Evolutionary conservation across 2,113 vertebrate genomes (phyloP), one percentile per base, ranked within the genome.

Genomic region (Cynoglossus semilaevis): DNA sequence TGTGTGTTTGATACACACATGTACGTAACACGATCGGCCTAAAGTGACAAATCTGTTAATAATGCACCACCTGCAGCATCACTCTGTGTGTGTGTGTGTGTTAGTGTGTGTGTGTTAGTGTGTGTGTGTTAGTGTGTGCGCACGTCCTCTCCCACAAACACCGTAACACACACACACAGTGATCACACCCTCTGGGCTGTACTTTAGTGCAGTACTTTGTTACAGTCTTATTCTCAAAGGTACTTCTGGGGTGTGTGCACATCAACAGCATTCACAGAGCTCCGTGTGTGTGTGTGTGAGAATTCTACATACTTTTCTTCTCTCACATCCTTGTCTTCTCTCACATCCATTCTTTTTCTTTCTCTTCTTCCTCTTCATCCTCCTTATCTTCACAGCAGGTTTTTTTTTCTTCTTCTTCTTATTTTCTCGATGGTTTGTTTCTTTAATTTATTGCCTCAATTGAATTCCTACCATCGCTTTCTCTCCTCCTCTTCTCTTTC

Each of bases 41-140:
- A 71, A 77, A 74, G 78, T 86, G 84, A 89, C 82, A 77, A 83
- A 87, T 85, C 69, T 87, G 75, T 86, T 79, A 88, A 87, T 89
- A 87, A 85, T 83, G 78, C 70, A 79, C 44, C 79, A 81, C 79
- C 87, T 83, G 85, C 64, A 82, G 75, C 74, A 54, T 9, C 1
- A 40, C 61, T 11, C 69, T 35, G 22, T 29, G 22, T 29, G 22
- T 29, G 22, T 29, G 22, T 29, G 22, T 29, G 22, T 29, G 22
- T 29, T n/a, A n/a, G 22, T 29, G 22, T 29, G 22, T 29, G 22
- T 29, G 22, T 29, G 22, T 29, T n/a, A n/a, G n/a, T 35, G 22
- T 29, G 22, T 29, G 22, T 29, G 22, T 29, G 22, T 29, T n/a
- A n/a, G 22, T 29, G 22, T 29, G 22, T 29, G n/a, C n/a, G 18